Base-by-base conservation (phyloP, 2,113 vertebrate genomes). In the Psephotus haematonotus region DNA sequence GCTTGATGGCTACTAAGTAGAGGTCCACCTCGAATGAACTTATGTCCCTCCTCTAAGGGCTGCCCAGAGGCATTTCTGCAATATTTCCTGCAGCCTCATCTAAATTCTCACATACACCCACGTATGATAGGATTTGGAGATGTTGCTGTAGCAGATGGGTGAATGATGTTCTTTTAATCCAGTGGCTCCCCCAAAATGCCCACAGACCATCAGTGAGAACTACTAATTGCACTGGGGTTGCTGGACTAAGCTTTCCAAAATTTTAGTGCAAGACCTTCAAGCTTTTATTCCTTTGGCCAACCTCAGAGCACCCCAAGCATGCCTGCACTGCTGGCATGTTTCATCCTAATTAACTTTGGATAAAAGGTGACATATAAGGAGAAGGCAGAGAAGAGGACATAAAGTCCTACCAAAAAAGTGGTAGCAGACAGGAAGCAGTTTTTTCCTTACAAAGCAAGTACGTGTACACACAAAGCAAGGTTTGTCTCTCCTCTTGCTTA, bases 271-370 rank as follows among this genome's bases (percentile, higher is more conserved):
- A 52, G 46, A 22, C 27, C 10, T 13, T 71, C 62, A 35, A 49
- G 22, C 12, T 81, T 89, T 87, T 44, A 33, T 39, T 37, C 24
- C 10, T 68, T 70, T 46, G 49, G 63, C 31, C 50, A 59, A 50
- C 0, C 0, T 24, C 0, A 0, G 27, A 70, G 33, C 0, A 0
- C 17, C 63, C 47, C 50, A 71, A 57, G 24, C 46, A 7, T 27
- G 50, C 41, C 0, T 0, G 16, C 37, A 27, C 57, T 64, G 52
- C 83, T 50, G 47, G 13, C 28, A n/a, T 10, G 25, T 60, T 87
- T 86, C 64, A 69, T 35, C 33, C 16, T 72, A 80, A 83, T 33
- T 49, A 31, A 72, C 35, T 82, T 75, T 7, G 27, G 11, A 28
- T 80, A 57, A 69, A 64, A 78, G 46, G 27, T 78, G 86, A 57